Percentiles rank a stretch among this genome's conserved stretches.
These are phyloP conservation scores for Cheilosia grossa DNA, from an alignment of 2,888 invertebrate species.

Conservation along the genomic window DNA sequence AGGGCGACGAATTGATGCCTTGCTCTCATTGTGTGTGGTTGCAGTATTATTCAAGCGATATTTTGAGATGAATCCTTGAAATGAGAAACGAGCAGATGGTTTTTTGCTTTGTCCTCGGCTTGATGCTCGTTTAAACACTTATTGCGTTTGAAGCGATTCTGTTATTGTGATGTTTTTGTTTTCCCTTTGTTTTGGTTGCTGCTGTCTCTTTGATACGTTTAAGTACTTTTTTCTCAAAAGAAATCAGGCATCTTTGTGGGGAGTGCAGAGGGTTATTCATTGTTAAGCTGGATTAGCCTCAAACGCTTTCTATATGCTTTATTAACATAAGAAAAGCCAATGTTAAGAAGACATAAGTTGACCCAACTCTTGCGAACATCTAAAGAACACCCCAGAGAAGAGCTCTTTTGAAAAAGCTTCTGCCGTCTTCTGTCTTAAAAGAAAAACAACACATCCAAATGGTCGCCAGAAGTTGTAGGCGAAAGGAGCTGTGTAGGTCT, in stretches of 20 bases:
- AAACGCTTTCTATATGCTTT: background rate
- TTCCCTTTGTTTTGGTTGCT: slow-evolving; percentile 1
- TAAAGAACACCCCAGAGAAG: too few relatives aligned
- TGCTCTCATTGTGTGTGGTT: slow-evolving; percentile 14
- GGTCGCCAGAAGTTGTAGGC: too few relatives aligned
- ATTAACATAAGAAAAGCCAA: too few relatives aligned
- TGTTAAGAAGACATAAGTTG: too few relatives aligned
- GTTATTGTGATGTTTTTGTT: background rate
- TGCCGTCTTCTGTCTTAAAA: too few relatives aligned
- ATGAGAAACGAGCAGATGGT: slow-evolving; percentile 33
- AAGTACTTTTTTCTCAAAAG: background rate
- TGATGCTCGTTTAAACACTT: slow-evolving; percentile 13
- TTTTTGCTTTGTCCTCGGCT: slow-evolving; percentile 7
- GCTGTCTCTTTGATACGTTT: background rate
- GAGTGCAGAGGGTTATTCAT: background rate
- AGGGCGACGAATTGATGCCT: slow-evolving; percentile 11
- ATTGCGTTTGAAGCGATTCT: background rate
- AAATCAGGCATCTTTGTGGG: background rate
- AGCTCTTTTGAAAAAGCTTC: too few relatives aligned
- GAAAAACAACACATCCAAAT: too few relatives aligned
- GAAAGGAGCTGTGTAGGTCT: too few relatives aligned
- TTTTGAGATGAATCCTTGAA: slow-evolving; percentile 23
- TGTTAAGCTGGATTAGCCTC: slow-evolving; percentile 4
- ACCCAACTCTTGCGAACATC: too few relatives aligned
- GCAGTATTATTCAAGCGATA: background rate